A percentile compares a stretch with the other conserved stretches of the same genome.
phyloP scores from a whole-genome alignment of 2,888 invertebrate species.

The Eretmocerus hayati region DNA sequence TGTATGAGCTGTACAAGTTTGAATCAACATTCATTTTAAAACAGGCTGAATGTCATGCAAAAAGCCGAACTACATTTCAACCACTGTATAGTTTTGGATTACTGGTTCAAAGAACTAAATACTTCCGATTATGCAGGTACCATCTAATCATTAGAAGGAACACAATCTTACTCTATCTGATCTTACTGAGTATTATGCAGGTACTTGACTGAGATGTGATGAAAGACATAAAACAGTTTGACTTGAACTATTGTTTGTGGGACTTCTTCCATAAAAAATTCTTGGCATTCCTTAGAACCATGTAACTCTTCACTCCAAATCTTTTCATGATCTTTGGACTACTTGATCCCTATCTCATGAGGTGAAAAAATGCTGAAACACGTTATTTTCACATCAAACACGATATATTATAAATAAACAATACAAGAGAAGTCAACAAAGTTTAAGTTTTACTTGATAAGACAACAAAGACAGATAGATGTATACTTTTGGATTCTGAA shows the following conservation, averaged over 20 bases:
- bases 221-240: slow-evolving; percentile 12
- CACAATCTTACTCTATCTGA: slow-evolving; percentile 15
- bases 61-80: too few relatives aligned
- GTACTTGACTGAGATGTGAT: slow-evolving; percentile 16
- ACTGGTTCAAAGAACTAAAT: too few relatives aligned
- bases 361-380: slow-evolving; percentile 45
- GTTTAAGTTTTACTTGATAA: slow-evolving; percentile 11
- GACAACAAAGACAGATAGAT: slow-evolving; percentile 17
- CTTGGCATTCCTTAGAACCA: slow-evolving; percentile 21
- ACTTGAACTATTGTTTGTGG: slow-evolving; percentile 7
- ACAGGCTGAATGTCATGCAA: too few relatives aligned
- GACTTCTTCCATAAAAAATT: slow-evolving; percentile 13
- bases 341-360: slow-evolving; percentile 33
- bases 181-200: slow-evolving; percentile 11
- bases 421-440: slow-evolving; percentile 25
- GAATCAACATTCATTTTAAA: too few relatives aligned
- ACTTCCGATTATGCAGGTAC: slow-evolving; percentile 14
- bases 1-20: too few relatives aligned
- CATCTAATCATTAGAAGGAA: slow-evolving; percentile 4
- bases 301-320: slow-evolving; percentile 37
- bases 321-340: slow-evolving; percentile 30
- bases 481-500: slow-evolving; percentile 5
- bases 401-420: slow-evolving; percentile 26
- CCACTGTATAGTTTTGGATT: too few relatives aligned
- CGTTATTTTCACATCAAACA: slow-evolving; percentile 29